Conservation (phyloP, 2,797 vertebrate species). For the Triplophysa yarkandensis region DNA sequence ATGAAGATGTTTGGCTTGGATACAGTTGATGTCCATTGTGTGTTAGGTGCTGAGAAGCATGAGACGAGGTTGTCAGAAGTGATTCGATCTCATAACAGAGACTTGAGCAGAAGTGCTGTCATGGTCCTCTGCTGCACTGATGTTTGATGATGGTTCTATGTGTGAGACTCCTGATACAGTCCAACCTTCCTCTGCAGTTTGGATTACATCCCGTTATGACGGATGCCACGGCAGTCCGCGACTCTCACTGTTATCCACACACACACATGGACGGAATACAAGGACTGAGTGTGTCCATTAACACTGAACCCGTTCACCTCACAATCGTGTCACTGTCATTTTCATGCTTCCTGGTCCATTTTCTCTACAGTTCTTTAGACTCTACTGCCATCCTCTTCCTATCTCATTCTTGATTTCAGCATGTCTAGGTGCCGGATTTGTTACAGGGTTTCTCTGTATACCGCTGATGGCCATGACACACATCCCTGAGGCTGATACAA, state of each 20-base stretch:
- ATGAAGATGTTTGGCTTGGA: constrained; percentile 24
- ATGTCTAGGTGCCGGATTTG: constrained; percentile 28
- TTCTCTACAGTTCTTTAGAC: constrained; percentile 4
- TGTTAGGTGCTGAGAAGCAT: constrained; percentile 34
- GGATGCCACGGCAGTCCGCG: constrained; percentile 25
- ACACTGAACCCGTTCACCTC: constrained; percentile 28
- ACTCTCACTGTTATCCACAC: constrained; percentile 6
- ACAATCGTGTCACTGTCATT: neutral
- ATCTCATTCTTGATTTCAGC: neutral
- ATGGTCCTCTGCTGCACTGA: constrained; percentile 21
- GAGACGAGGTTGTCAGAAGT: constrained; percentile 40
- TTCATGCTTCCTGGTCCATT: neutral
- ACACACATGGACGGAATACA: constrained; percentile 5
- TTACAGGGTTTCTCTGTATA: constrained; percentile 41
- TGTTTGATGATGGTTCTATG: constrained; percentile 37
- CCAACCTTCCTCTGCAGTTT: constrained; percentile 37
- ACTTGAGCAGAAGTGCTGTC: constrained; percentile 38
- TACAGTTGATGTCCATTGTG: constrained; percentile 13
- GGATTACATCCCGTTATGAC: constrained; percentile 41
- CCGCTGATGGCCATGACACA: constrained; percentile 19
- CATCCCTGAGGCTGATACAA: constrained; percentile 33
- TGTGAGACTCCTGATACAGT: constrained; percentile 35
- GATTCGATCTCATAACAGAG: constrained; percentile 45
- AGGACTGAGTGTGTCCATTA: constrained; percentile 6
- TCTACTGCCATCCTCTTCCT: constrained; percentile 5